Evolutionary conservation across 1,140 invertebrate species (phyloP), one percentile per base, ranked within the genome.

Genomic region (Antheraea mylitta): DNA sequence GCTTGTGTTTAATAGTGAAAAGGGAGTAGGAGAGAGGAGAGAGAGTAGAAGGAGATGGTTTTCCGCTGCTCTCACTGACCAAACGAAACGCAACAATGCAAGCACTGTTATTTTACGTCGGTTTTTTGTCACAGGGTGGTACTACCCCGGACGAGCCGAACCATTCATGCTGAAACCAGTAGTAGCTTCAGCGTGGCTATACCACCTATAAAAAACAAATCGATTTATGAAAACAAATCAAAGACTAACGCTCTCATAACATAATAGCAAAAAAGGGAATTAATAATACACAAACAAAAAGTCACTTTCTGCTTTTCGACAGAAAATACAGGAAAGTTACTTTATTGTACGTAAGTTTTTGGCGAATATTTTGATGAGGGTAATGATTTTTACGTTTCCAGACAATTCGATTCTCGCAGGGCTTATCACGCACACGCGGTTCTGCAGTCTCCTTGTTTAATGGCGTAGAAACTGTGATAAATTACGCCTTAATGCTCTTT

Each of bases 391-490:
- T 18, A 76, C 80, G 73, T 86, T 83, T 79, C 71, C 81, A 78
- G 75, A 85, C 87, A 86, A 86, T 87, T 79, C 80, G 69, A 76
- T 80, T 81, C 79, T 82, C 78, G 79, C 77, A 78, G 67, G 75
- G 80, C 78, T 83, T 87, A 87, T 85, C 84, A 89, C 84, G 80
- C 82, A 78, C 82, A 76, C 66, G 71, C 71, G 84, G 79, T 84
- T 87, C 85, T 83, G 80, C 83, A 83, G 83, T 84, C 79, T 85
- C 75, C 79, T 75, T 79, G 82, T 86, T 89, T 81, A 89, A 89
- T 89, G 87, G 83, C 75, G 73, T 75, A 77, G 84, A 89, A 89
- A 87, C 80, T 82, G 84, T 87, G 87, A 89, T 89, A 87, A 85
- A 89, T 89, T 84, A 81, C 78, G 72, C 67, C 76, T 74, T 86